A percentile compares a stretch with the other conserved stretches of the same genome.
These are phyloP conservation scores for Onthophagus taurus DNA, from an alignment of 1,140 invertebrate species.

Conservation along the genomic window DNA sequence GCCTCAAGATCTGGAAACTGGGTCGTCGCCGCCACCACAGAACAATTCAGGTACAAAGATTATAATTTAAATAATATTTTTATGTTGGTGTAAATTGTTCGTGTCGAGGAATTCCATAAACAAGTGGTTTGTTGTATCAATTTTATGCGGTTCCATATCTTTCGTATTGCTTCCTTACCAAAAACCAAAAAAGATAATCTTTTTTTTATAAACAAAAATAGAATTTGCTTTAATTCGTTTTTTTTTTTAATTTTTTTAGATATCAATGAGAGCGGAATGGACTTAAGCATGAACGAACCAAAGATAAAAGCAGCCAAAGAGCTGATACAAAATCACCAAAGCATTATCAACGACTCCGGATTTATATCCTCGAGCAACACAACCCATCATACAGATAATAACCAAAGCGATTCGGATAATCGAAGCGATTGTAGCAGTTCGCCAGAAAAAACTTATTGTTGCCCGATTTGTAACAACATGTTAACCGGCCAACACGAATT, in stretches of 20 bases:
- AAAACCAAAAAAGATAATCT: too few relatives aligned
- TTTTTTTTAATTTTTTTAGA: slow-evolving; percentile 23
- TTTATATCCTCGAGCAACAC: slow-evolving; percentile 31
- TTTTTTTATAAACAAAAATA: too few relatives aligned
- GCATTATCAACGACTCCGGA: slow-evolving; percentile 31
- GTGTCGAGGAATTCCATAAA: too few relatives aligned
- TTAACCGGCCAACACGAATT: slow-evolving; percentile 53
- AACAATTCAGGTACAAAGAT: too few relatives aligned
- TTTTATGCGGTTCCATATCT: too few relatives aligned
- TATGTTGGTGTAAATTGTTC: too few relatives aligned
- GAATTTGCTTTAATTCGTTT: too few relatives aligned
- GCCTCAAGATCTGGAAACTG: slow-evolving; percentile 32
- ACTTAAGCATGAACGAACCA: slow-evolving; percentile 20
- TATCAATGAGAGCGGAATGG: slow-evolving; percentile 27
- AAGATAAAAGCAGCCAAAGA: slow-evolving; percentile 24
- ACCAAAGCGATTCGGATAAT: slow-evolving; percentile 25
- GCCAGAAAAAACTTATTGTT: slow-evolving; percentile 41
- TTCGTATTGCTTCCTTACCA: too few relatives aligned
- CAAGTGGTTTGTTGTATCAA: too few relatives aligned
- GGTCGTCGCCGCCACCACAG: slow-evolving; percentile 30
- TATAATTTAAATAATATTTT: too few relatives aligned
- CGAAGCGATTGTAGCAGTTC: slow-evolving; percentile 32
- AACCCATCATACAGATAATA: slow-evolving; percentile 18
- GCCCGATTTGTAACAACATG: slow-evolving; percentile 54
- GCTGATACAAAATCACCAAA: slow-evolving; percentile 22